A percentile compares a stretch with the other conserved stretches of the same genome.
phyloP scores from a whole-genome alignment of 1,140 invertebrate species.

The Xylocopa sonorina region DNA sequence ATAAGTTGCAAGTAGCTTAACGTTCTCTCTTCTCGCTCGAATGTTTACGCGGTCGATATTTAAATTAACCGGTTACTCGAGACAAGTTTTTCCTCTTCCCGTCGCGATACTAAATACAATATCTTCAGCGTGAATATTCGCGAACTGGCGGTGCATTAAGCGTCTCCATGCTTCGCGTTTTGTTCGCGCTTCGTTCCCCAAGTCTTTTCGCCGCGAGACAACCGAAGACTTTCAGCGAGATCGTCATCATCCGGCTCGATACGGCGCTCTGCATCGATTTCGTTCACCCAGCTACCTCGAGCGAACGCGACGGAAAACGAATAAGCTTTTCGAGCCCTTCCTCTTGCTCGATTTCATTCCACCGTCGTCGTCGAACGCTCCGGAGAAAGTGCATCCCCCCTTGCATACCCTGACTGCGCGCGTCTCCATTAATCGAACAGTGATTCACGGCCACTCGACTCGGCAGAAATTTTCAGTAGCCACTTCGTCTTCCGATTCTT shows the following conservation, averaged over 20 bases:
- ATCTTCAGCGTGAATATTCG: conserved; percentile 23
- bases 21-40: neutral
- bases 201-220: neutral
- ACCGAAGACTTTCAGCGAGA: neutral
- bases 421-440: conserved; percentile 2
- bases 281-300: neutral
- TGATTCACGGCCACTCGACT: neutral
- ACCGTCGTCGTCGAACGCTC: neutral
- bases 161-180: neutral
- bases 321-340: neutral
- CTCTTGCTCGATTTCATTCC: neutral
- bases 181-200: neutral
- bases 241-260: neutral
- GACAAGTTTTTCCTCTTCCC: conserved; percentile 15
- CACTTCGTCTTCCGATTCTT: neutral
- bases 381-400: conserved; percentile 19
- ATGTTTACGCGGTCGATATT: conserved; percentile 49
- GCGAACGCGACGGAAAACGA: neutral
- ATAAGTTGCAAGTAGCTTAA: conserved; percentile 46
- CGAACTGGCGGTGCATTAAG: neutral
- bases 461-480: neutral
- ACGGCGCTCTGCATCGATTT: neutral
- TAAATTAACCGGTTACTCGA: conserved; percentile 35
- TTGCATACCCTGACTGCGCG: neutral
- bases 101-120: conserved; percentile 27